These are phyloP conservation scores for Anoplophora glabripennis DNA, from an alignment of 1,140 invertebrate genomes.

Conservation along the genomic window DNA sequence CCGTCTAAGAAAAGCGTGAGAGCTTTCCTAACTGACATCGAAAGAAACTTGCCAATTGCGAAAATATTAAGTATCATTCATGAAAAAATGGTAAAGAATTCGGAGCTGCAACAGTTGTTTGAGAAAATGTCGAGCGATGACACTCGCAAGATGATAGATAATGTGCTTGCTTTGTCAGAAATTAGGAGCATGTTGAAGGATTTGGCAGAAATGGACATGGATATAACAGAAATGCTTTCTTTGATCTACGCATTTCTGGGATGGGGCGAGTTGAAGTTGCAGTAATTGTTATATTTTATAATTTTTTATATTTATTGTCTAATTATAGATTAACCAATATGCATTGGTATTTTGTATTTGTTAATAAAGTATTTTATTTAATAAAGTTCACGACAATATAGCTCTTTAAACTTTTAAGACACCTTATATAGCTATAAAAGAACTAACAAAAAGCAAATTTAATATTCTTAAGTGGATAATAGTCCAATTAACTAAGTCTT, in stretches of 20 bases:
- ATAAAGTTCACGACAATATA: no score
- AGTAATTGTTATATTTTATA: no score
- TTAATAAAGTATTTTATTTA: no score
- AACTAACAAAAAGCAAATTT: no score
- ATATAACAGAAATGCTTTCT: slow-evolving; percentile 23
- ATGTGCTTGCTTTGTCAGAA: slow-evolving; percentile 22
- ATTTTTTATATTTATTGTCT: no score
- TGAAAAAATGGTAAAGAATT: slow-evolving; percentile 10
- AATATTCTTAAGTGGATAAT: no score
- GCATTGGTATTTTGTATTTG: no score
- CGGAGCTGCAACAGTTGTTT: slow-evolving; percentile 6
- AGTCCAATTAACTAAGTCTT: no score
- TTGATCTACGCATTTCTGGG: slow-evolving; percentile 31
- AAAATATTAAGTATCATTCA: slow-evolving; percentile 17
- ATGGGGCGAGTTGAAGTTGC: slow-evolving; percentile 20
- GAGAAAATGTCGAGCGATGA: slow-evolving; percentile 18
- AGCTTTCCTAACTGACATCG: slow-evolving; percentile 27
- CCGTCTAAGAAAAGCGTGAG: not conserved
- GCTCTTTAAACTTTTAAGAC: no score
- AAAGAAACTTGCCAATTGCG: slow-evolving; percentile 22
- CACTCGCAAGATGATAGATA: slow-evolving; percentile 25
- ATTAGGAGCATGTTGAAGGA: slow-evolving; percentile 28
- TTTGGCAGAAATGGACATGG: slow-evolving; percentile 31
- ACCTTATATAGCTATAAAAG: no score
- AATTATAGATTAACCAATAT: no score